Evolutionary conservation across 2,797 vertebrate genomes (phyloP), one percentile per base, ranked within the genome.

Genomic region (Lepidocolaptes lacrymiger): DNA sequence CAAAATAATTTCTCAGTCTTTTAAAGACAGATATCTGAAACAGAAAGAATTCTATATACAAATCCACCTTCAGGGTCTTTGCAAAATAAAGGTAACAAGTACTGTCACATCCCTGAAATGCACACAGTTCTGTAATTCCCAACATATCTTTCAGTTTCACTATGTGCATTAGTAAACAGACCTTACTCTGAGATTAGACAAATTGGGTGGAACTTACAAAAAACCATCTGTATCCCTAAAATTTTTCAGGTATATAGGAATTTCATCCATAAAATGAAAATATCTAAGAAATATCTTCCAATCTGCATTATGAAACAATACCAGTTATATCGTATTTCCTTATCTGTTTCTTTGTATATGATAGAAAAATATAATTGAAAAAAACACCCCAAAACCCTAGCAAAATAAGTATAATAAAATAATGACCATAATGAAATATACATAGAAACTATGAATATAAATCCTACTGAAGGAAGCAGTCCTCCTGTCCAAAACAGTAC

Each of bases 351-450:
- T 55, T 78, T 78, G 23, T 34, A 37, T 37, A 26, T 10, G 3
- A 23, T 18, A 58, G 5, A 9, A 23, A 81, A 84, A 49, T 17
- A 39, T 15, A 46, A 26, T 66, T 2, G 5, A 61, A 73, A 56
- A 56, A 2, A 4, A 44, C 12, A 37, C 37, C 2, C 0, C 2
- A 32, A 51, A 36, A 14, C 7, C 14, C 8, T 21, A 27, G 18
- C 30, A 77, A 62, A 69, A 30, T 44, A 72, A 37, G 19, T 44
- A 8, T 14, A 52, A 43, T 3, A 86, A 44, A 52, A 43, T 3
- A 78, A 37, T 22, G 39, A 24, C 2, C 7, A 4, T 8, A 56
- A 43, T 14, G 64, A 48, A 81, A 62, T 52, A 61, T 2, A 44
- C 1, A 51, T 21, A 51, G 9, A 30, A 79, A 39, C 5, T 17